These are phyloP conservation scores for Enteromius viviparus DNA, from an alignment of 2,797 vertebrate species.

Conservation along the genomic window DNA sequence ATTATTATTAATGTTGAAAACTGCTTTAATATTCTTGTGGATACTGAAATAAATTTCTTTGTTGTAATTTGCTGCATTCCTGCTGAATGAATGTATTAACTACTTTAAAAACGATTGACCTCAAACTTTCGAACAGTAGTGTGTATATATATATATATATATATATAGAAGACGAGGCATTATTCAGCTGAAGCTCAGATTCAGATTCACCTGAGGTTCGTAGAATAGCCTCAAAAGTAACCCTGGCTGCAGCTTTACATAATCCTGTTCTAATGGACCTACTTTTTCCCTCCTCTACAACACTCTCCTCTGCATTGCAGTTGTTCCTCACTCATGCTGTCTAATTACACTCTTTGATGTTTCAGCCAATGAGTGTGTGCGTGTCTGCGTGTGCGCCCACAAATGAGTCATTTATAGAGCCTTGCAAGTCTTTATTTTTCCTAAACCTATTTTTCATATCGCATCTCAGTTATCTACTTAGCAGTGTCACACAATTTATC, in stretches of 20 bases:
- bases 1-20: background rate
- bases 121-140: background rate
- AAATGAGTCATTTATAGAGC: constrained; percentile 49
- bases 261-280: constrained; percentile 45
- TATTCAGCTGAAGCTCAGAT: constrained; percentile 5
- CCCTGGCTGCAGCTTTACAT: constrained; percentile 32
- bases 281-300: constrained; percentile 23
- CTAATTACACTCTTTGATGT: constrained; percentile 56
- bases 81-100: background rate
- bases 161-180: background rate
- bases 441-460: constrained; percentile 33
- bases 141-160: too few relatives aligned
- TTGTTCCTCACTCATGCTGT: constrained; percentile 52
- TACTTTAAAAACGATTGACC: background rate
- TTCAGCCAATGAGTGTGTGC: constrained; percentile 32
- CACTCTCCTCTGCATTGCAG: constrained; percentile 57
- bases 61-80: background rate
- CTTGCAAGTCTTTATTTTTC: constrained; percentile 28
- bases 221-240: constrained; percentile 15
- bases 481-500: background rate
- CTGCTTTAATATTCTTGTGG: background rate
- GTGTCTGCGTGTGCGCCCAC: constrained; percentile 25
- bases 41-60: background rate
- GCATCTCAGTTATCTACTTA: background rate
- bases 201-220: constrained; percentile 12